These are phyloP conservation scores for Carettochelys insculpta DNA, from an alignment of 2,113 vertebrate genomes.

Conservation along the genomic window DNA sequence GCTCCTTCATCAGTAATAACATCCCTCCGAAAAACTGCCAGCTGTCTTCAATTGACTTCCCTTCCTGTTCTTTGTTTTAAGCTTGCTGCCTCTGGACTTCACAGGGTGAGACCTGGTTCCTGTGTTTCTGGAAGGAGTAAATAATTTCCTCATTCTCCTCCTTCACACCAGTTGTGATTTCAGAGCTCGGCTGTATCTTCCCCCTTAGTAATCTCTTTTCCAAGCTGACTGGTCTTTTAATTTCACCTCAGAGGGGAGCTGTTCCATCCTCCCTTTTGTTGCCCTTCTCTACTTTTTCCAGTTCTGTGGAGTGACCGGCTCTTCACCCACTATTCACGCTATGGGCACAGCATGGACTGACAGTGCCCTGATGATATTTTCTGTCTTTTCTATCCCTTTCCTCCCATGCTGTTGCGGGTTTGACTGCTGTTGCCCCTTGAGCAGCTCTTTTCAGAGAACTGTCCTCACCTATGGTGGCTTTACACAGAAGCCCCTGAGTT, in stretches of 20 bases:
- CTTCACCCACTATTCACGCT: too few species aligned
- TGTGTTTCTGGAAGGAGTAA: not conserved
- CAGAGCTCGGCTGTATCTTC: not conserved
- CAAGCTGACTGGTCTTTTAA: not conserved
- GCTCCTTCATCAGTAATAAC: too few species aligned
- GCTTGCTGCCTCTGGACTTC: not conserved
- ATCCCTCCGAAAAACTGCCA: too few species aligned
- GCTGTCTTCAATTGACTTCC: too few species aligned
- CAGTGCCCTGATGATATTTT: not conserved
- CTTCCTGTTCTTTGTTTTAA: not conserved
- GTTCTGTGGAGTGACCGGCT: not conserved
- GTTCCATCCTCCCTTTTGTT: too few species aligned
- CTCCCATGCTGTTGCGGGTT: too few species aligned
- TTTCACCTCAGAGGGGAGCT: too few species aligned
- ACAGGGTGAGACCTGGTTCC: not conserved
- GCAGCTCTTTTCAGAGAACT: not conserved
- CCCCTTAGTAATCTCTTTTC: not conserved
- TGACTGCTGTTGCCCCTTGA: not conserved
- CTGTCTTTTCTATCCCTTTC: too few species aligned
- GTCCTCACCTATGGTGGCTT: not conserved
- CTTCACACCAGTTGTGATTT: not conserved
- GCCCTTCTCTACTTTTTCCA: not conserved
- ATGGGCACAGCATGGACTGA: not conserved
- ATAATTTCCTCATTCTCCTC: not conserved
- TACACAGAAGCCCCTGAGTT: not conserved